A percentile compares a stretch with the other conserved stretches of the same genome.
Conservation (phyloP, 2,888 invertebrate genomes). For the Acholoe squamosa region DNA sequence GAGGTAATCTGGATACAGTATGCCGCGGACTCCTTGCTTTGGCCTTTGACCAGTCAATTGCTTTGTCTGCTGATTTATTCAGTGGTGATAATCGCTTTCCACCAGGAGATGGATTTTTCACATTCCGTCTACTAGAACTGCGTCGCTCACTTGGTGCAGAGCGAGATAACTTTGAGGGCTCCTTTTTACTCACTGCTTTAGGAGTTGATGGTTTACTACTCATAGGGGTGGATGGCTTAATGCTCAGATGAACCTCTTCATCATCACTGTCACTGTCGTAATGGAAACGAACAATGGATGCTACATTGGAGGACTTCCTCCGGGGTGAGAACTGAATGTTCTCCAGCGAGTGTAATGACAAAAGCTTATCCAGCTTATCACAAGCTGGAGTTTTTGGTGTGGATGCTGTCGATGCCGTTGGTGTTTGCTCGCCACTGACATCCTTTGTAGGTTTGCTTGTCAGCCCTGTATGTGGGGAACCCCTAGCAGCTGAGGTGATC, state of each 20-base stretch:
- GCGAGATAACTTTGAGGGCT: neutral
- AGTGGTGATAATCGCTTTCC: too few relatives aligned
- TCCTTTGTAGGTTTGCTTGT: neutral
- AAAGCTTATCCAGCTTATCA: constrained; percentile 2
- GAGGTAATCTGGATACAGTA: neutral
- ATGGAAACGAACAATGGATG: constrained; percentile 48
- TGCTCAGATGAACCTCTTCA: neutral
- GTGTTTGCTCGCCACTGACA: neutral
- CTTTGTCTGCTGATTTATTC: neutral
- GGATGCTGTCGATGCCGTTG: neutral
- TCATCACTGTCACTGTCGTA: neutral
- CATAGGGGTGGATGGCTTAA: neutral
- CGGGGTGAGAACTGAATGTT: constrained; percentile 7
- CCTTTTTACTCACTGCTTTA: neutral
- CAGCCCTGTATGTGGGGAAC: too few relatives aligned
- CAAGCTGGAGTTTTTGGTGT: neutral
- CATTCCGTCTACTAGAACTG: too few relatives aligned
- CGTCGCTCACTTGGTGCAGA: too few relatives aligned
- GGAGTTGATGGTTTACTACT: neutral
- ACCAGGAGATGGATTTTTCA: too few relatives aligned
- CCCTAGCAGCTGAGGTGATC: too few relatives aligned
- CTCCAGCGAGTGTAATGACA: constrained; percentile 35
- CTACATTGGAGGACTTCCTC: constrained; percentile 43
- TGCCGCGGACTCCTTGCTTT: neutral
- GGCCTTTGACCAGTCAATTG: neutral